A percentile compares a stretch with the other conserved stretches of the same genome.
phyloP scores from a whole-genome alignment of 1,140 invertebrate genomes.

The Drosophila burlai region DNA sequence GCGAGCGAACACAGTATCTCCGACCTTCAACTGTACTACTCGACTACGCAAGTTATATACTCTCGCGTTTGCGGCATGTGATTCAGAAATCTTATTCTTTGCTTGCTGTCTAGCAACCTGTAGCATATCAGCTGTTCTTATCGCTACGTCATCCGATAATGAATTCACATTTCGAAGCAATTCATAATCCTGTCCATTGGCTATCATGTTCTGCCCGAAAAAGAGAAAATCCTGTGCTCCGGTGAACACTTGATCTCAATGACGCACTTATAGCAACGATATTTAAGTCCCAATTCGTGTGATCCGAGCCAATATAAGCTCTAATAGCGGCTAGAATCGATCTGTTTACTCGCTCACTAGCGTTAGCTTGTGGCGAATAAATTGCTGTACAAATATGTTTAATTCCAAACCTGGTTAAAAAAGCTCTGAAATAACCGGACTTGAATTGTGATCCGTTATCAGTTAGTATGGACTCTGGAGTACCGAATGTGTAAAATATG shows the following conservation, averaged over 20 bases:
- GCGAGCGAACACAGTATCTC: constrained; percentile 7
- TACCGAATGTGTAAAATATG: constrained; percentile 14
- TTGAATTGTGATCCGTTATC: neutral
- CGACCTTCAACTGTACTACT: constrained; percentile 1
- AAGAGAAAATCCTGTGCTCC: constrained; percentile 9
- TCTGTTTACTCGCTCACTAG: constrained; percentile 21
- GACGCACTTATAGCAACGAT: constrained; percentile 16
- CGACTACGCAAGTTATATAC: neutral
- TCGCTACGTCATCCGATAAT: constrained; percentile 7
- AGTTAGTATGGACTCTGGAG: neutral
- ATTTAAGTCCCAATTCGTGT: constrained; percentile 16
- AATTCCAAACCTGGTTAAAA: neutral
- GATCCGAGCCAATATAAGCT: constrained; percentile 20
- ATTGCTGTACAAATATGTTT: neutral
- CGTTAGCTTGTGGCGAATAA: neutral
- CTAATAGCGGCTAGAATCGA: constrained; percentile 11
- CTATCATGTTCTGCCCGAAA: constrained; percentile 39
- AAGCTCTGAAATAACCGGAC: too few species aligned
- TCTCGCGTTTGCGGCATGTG: neutral
- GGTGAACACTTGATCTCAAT: constrained; percentile 5
- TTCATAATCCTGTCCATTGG: neutral
- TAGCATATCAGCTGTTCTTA: neutral
- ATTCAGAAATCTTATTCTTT: neutral
- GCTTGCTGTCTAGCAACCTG: neutral
- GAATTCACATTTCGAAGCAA: constrained; percentile 15